Base-by-base conservation (phyloP, 2,113 vertebrate genomes). In the Catagonus wagneri region DNA sequence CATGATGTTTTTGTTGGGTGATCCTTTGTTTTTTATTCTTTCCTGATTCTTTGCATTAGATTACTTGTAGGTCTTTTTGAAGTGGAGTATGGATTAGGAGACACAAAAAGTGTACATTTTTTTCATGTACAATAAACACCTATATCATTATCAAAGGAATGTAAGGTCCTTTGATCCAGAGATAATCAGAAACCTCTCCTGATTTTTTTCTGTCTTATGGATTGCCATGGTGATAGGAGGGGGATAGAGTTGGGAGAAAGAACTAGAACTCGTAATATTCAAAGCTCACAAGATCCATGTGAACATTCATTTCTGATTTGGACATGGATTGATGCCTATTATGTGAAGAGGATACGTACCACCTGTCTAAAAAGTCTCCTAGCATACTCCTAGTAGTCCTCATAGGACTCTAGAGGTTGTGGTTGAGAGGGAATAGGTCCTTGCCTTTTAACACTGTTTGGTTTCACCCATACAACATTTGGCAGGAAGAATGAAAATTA, bases 131-230 rank as follows among this genome's bases (percentile, higher is more conserved):
- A 58, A 19, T 69, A n/a, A 68, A 22, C 16, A 61, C 81, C 22
- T 95, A 23, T 81, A 90, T 76, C 83, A 90, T 36, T 72, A 68
- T 72, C 86, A 93, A 65, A 85, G 58, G 29, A 63, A 63, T 56
- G 20, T 69, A 61, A 84, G 19, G 12, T 1, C 29, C 66, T 72
- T 61, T 44, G 34, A 4, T 83, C 22, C 58, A 87, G 56, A 87
- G 3, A 79, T 34, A 23, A 11, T 63, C 36, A 83, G 83, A 93
- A 68, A 78, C 39, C 14, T 78, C 79, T 80, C 17, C 66, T 79
- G 65, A 79, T 60, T 44, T 80, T 72, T 65, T 32, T 88, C 63
- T 80, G 29, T 91, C 14, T 84, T 79, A 79, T 36, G 29, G 23
- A 58, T 69, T 65, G 71, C 58, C 23, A 29, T 63, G 29, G 58